phyloP scores from a whole-genome alignment of 2,113 vertebrate genomes.

The Bos taurus region DNA sequence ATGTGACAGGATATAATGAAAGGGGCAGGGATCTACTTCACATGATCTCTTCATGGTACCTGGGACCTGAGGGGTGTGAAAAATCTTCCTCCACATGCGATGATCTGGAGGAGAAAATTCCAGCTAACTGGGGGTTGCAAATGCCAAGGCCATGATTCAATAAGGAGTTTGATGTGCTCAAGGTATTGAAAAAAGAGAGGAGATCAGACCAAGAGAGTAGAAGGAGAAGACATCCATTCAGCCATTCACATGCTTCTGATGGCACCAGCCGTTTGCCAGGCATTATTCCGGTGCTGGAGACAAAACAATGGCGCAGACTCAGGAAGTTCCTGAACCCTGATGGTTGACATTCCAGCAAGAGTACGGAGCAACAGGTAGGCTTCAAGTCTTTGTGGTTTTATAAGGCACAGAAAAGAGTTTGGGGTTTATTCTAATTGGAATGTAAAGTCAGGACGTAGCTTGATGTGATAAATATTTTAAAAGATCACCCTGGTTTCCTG shows the following conservation, averaged over 20 bases:
- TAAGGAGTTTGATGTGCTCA: background rate
- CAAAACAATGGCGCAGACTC: background rate
- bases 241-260: background rate
- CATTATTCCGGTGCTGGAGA: background rate
- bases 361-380: background rate
- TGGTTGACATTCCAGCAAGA: background rate
- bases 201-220: background rate
- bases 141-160: background rate
- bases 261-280: background rate
- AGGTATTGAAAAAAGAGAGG: background rate
- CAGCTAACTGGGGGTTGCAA: background rate
- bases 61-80: background rate
- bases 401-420: background rate
- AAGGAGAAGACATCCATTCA: background rate
- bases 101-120: background rate
- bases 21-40: background rate
- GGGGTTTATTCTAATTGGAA: background rate
- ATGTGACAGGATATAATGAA: background rate
- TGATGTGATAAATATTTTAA: constrained; percentile 37
- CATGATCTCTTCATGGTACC: background rate
- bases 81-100: background rate
- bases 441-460: background rate
- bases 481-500: background rate
- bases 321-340: rapidly evolving
- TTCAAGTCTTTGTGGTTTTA: background rate